Base-by-base conservation (phyloP, 2,797 vertebrate species). In the Lepus oiostolus region DNA sequence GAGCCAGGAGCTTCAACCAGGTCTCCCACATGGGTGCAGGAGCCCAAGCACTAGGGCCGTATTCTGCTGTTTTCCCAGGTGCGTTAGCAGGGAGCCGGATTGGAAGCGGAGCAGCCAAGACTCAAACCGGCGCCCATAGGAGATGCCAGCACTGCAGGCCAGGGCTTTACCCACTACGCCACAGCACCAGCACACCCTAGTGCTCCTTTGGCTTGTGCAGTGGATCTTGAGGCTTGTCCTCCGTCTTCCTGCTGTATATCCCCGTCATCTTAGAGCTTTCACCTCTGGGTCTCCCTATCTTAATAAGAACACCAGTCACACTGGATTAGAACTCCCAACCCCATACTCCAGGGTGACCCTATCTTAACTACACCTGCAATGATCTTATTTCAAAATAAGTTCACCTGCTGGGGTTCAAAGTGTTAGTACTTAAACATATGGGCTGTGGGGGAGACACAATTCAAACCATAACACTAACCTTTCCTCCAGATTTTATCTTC, bases 401-500 rank as follows among this genome's bases (percentile, higher is more conserved):
- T 77, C 67, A 70, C 26, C 30, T 62, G 74, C 50, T 83, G 14
- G 86, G 12, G 4, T 85, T 4, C 13, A 67, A 26, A 5, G 32
- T 30, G 21, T 71, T 32, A 76, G 28, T 10, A 85, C 63, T 52
- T 86, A n/a, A 71, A 85, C 24, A 24, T 80, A 47, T 35, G 28
- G 88, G 8, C 14, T 30, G 28, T 42, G 42, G 35, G 19, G 10
- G 12, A 1, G 21, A 54, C 21, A 71, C 47, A 82, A n/a, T 72
- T 63, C 71, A 82, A 82, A 30, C 38, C 14, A 22, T 52, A 74
- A 85, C 19, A 80, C 1, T 68, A 87, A 52, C 58, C 83, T n/a
- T 58, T 92, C 32, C 70, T 91, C 26, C 62, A 65, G 32, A 90
- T 58, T 90, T 26, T 79, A 58, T 70, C 65, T 95, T 91, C 75